A percentile compares a stretch with the other conserved stretches of the same genome.
These are phyloP conservation scores for Oostethus manadensis DNA, from an alignment of 2,113 vertebrate species.

Conservation along the genomic window DNA sequence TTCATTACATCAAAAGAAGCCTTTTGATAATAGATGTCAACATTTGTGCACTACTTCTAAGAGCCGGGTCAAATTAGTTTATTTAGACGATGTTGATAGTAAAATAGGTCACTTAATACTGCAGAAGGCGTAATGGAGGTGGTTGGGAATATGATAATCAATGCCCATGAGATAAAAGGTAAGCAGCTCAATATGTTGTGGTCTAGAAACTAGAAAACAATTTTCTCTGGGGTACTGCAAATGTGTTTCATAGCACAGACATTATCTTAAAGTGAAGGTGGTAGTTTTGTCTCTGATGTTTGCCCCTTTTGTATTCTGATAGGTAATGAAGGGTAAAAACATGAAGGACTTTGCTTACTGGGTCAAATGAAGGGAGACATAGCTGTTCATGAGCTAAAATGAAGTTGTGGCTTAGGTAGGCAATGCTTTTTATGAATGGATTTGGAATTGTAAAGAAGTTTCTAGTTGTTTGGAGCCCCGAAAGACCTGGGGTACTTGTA, in stretches of 20 bases:
- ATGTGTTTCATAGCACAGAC: neutral
- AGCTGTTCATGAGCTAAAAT: constrained; percentile 18
- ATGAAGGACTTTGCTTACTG: constrained; percentile 29
- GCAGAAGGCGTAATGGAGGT: constrained; percentile 7
- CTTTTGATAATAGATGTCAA: neutral
- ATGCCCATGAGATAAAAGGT: constrained; percentile 2
- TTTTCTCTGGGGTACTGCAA: neutral
- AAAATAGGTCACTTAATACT: constrained; percentile 2
- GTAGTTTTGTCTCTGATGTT: neutral
- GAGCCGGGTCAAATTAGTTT: neutral
- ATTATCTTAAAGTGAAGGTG: neutral
- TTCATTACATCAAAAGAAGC: neutral
- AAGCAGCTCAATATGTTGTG: neutral
- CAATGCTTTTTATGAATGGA: constrained; percentile 14
- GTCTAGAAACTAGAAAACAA: neutral
- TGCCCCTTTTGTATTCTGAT: constrained; percentile 14
- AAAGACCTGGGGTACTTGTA: neutral
- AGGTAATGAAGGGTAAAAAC: constrained; percentile 40
- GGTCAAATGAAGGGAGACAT: constrained; percentile 22
- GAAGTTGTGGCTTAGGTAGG: constrained; percentile 25
- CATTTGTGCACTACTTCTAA: neutral
- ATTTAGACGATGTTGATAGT: constrained; percentile 8
- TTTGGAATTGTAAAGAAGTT: constrained; percentile 6
- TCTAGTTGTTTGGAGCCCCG: neutral
- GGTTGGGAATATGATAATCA: constrained; percentile 6